These are phyloP conservation scores for Heteronetta atricapilla DNA, from an alignment of 2,113 vertebrate species.

Conservation along the genomic window DNA sequence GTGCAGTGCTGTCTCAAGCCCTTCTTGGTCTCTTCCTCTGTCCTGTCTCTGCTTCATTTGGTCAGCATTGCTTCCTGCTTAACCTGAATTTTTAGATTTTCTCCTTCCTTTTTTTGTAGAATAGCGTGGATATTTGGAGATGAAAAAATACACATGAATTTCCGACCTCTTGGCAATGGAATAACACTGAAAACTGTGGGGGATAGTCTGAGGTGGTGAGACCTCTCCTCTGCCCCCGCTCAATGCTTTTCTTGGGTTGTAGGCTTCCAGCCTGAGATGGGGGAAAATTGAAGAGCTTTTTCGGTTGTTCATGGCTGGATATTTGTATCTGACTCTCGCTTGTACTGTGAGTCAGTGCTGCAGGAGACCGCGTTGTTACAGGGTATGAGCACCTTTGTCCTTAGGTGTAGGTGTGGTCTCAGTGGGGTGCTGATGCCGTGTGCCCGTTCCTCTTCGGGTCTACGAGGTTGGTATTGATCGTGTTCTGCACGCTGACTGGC, in stretches of 20 bases:
- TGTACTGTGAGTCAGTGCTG: background rate
- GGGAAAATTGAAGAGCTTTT: background rate
- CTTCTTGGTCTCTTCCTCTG: background rate
- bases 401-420: background rate
- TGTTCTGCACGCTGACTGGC: background rate
- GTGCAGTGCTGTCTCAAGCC: background rate
- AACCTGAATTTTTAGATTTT: background rate
- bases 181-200: background rate
- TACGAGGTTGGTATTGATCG: background rate
- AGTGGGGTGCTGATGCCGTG: rapidly evolving
- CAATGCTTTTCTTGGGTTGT: background rate
- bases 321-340: background rate
- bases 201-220: background rate
- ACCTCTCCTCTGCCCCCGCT: background rate
- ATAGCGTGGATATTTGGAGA: background rate
- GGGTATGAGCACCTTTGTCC: background rate
- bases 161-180: background rate
- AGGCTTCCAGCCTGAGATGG: background rate
- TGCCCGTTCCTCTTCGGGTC: background rate
- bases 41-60: too few relatives aligned
- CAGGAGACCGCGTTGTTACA: background rate
- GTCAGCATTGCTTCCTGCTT: background rate
- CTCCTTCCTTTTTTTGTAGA: background rate
- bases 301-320: background rate
- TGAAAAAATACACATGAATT: background rate